These are phyloP conservation scores for Crotalus adamanteus DNA, from an alignment of 2,797 vertebrate genomes.

Conservation along the genomic window DNA sequence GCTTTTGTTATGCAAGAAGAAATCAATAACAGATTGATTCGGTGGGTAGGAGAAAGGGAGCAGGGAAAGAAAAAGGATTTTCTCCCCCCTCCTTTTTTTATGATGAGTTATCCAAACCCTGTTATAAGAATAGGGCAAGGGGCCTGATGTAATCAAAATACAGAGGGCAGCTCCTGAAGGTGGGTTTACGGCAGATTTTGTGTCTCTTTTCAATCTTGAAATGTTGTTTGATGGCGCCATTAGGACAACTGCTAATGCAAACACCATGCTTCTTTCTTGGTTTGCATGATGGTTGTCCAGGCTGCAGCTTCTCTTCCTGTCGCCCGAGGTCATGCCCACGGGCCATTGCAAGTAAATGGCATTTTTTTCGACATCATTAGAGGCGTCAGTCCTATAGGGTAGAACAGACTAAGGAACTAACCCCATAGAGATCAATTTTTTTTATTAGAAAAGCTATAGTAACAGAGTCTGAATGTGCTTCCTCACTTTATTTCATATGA, in stretches of 20 bases:
- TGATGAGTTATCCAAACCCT: neutral
- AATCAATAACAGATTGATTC: neutral
- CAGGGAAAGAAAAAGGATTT: neutral
- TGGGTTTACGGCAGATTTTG: neutral
- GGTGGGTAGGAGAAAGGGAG: neutral
- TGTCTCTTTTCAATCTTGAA: neutral
- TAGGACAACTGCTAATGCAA: neutral
- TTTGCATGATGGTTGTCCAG: neutral
- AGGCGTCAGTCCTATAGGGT: neutral
- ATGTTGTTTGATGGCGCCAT: neutral
- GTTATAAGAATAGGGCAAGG: neutral
- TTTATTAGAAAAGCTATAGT: neutral
- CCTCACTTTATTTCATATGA: neutral
- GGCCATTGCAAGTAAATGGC: neutral
- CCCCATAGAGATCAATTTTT: neutral
- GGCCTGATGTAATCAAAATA: neutral
- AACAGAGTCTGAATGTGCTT: neutral
- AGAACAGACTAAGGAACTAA: neutral
- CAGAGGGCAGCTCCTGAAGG: neutral
- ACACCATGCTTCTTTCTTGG: neutral
- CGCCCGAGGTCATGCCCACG: neutral
- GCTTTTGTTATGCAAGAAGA: neutral
- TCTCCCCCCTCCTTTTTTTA: neutral
- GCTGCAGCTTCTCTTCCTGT: neutral
- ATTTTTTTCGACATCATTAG: neutral